These are phyloP conservation scores for Burhinus bistriatus DNA, from an alignment of 2,113 vertebrate genomes.

Conservation along the genomic window DNA sequence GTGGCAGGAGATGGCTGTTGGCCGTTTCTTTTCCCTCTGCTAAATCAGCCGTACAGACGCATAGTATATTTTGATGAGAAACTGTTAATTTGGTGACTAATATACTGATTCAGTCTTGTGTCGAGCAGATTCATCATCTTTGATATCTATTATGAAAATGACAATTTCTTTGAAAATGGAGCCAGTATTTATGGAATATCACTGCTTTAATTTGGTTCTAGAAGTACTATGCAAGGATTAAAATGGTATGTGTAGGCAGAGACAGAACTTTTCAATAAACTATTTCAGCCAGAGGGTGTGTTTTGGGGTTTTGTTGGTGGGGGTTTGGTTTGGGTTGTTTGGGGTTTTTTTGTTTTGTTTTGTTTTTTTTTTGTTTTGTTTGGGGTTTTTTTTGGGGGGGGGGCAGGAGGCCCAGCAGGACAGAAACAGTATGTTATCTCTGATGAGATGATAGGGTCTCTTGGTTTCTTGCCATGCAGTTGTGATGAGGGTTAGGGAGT, in stretches of 20 bases:
- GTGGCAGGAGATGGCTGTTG: background rate
- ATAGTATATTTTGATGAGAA: background rate
- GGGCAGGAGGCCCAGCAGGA: no score
- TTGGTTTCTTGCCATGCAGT: background rate
- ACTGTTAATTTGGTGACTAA: background rate
- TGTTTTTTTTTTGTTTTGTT: no score
- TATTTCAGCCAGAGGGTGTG: background rate
- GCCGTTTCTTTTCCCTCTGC: background rate
- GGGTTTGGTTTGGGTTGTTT: no score
- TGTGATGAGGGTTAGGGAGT: background rate
- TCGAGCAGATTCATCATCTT: background rate
- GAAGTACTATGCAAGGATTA: background rate
- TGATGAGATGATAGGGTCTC: background rate
- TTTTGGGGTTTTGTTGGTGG: background rate
- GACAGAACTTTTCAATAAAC: background rate
- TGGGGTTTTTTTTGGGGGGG: no score
- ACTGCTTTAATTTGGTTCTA: background rate
- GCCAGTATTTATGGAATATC: background rate
- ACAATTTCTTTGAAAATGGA: background rate
- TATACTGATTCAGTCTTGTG: background rate
- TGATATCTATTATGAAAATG: background rate
- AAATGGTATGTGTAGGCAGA: background rate
- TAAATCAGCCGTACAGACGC: rapidly evolving
- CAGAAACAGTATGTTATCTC: background rate
- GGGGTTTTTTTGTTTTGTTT: no score